Conservation (phyloP, 2,797 vertebrate species). For the Takifugu ocellatus region DNA sequence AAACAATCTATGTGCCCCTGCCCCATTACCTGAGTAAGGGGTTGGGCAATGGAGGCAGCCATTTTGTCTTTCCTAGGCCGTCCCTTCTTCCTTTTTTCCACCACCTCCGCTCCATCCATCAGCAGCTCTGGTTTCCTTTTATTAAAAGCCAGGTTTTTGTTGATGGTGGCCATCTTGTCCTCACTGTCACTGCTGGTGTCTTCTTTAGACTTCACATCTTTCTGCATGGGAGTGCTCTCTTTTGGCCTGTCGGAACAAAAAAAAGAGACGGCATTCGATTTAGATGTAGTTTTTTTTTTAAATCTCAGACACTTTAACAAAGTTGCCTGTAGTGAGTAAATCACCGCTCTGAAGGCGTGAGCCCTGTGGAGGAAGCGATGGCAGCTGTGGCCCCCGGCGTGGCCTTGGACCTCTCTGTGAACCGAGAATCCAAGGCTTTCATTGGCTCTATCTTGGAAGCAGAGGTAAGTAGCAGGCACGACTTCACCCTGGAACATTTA, state of each 20-base stretch:
- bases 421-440: conserved; percentile 96
- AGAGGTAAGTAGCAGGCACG: conserved; percentile 69
- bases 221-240: conserved; percentile 76
- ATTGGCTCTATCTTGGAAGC: conserved; percentile 93
- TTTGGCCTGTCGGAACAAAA: conserved; percentile 72
- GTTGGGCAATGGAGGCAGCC: conserved; percentile 73
- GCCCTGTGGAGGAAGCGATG: conserved; percentile 76
- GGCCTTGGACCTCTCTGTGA: conserved; percentile 96
- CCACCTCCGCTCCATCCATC: conserved; percentile 83
- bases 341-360: conserved; percentile 84
- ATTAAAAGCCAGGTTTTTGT: conserved; percentile 80
- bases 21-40: conserved; percentile 76
- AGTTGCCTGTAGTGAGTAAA: not conserved
- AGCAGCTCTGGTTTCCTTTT: conserved; percentile 87
- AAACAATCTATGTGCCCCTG: not conserved
- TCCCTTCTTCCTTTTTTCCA: conserved; percentile 96
- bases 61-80: conserved; percentile 93
- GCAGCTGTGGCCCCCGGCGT: conserved; percentile 81
- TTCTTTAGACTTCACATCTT: conserved; percentile 84
- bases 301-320: not conserved
- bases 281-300: too few species aligned
- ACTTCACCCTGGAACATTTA: conserved; percentile 67
- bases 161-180: conserved; percentile 84
- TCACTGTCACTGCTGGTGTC: conserved; percentile 98
- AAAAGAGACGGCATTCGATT: not conserved